These are phyloP conservation scores for Brachynemurus nebulosus DNA, from an alignment of 2,888 invertebrate genomes.

Conservation along the genomic window DNA sequence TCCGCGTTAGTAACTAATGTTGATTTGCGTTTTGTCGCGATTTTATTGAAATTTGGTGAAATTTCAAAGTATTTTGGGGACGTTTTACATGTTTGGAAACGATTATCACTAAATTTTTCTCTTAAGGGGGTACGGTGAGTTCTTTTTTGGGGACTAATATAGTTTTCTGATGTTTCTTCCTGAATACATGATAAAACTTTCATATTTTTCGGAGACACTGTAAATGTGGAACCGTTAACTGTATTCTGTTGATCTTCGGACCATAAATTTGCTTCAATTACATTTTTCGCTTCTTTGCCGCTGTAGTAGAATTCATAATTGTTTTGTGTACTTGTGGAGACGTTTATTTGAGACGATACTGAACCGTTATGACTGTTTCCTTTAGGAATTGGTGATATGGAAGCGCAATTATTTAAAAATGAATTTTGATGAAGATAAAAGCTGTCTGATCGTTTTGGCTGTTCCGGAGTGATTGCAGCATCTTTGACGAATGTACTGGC, in stretches of 20 bases:
- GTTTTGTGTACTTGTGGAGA: slow-evolving; percentile 11
- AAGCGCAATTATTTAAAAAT: not conserved
- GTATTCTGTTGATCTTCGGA: slow-evolving; percentile 18
- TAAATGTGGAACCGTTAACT: not conserved
- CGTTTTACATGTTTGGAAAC: too few species aligned
- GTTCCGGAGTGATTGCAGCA: not conserved
- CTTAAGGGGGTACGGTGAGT: too few species aligned
- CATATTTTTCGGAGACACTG: not conserved
- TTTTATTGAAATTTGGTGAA: too few species aligned
- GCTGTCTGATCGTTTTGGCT: not conserved
- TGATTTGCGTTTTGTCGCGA: slow-evolving; percentile 9
- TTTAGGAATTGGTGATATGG: not conserved
- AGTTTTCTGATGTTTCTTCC: not conserved
- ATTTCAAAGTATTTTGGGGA: slow-evolving; percentile 22
- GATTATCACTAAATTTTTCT: too few species aligned
- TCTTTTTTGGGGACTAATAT: not conserved
- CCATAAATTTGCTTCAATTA: slow-evolving; percentile 31
- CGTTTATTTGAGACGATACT: slow-evolving; percentile 4
- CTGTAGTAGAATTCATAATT: slow-evolving; percentile 27
- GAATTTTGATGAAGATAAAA: not conserved
- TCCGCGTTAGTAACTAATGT: not conserved
- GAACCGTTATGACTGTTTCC: not conserved
- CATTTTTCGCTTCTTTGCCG: slow-evolving; percentile 17
- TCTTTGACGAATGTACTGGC: not conserved
- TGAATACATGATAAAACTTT: not conserved